These are phyloP conservation scores for Lasioglossum villosulum DNA, from an alignment of 2,888 invertebrate genomes.

Conservation along the genomic window DNA sequence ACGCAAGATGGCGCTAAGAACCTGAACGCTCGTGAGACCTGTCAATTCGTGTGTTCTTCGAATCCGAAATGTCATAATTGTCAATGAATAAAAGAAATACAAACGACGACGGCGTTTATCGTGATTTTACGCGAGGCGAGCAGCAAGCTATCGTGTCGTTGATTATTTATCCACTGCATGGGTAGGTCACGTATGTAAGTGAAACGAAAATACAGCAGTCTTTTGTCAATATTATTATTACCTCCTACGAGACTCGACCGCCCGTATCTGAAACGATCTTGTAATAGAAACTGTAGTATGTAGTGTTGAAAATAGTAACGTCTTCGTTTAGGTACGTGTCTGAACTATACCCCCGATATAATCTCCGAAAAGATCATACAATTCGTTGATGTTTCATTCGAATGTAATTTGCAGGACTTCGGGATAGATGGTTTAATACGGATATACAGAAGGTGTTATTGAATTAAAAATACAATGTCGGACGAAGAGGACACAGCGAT, in stretches of 20 bases:
- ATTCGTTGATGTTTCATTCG: neutral
- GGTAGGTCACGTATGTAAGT: neutral
- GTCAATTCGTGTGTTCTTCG: constrained; percentile 34
- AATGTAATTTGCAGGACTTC: constrained; percentile 18
- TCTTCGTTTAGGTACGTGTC: neutral
- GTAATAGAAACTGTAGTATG: neutral
- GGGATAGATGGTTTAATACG: constrained; percentile 13
- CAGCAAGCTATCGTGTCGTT: neutral
- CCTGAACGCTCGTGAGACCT: constrained; percentile 44
- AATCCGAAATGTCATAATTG: constrained; percentile 21
- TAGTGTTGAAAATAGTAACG: neutral
- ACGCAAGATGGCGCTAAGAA: constrained; percentile 45
- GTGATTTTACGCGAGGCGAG: neutral
- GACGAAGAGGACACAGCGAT: constrained; percentile 82
- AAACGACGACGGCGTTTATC: constrained; percentile 13
- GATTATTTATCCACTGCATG: neutral
- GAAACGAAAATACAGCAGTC: neutral
- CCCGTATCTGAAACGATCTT: neutral
- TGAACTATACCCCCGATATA: neutral
- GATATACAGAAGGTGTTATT: neutral
- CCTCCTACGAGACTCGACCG: neutral
- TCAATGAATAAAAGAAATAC: constrained; percentile 35
- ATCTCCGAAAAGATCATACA: neutral
- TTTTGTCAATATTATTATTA: constrained; percentile 8
- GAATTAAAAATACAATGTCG: constrained; percentile 72